phyloP scores from a whole-genome alignment of 2,113 vertebrate genomes.

The Rhegmatorhina hoffmannsi region DNA sequence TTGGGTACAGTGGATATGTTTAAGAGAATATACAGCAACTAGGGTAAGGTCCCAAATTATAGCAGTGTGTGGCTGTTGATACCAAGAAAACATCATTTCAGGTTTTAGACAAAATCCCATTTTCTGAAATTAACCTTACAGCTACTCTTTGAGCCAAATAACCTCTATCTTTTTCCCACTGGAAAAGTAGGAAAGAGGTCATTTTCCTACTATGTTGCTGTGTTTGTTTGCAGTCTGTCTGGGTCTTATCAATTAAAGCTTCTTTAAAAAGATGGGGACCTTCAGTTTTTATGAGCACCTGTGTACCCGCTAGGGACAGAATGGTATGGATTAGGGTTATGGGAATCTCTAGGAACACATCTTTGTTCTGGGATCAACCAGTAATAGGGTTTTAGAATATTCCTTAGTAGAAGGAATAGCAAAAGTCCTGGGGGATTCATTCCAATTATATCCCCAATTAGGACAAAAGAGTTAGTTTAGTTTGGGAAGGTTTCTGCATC shows the following conservation, averaged over 20 bases:
- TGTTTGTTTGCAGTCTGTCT: background rate
- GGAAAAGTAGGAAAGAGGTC: background rate
- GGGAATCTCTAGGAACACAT: conserved; percentile 21
- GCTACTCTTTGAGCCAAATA: conserved; percentile 17
- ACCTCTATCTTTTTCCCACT: background rate
- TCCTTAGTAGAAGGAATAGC: background rate
- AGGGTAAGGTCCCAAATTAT: background rate
- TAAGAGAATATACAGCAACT: background rate
- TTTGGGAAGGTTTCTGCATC: conserved; percentile 4
- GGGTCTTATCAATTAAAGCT: conserved; percentile 51
- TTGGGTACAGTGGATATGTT: background rate
- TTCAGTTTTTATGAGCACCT: conserved; percentile 58
- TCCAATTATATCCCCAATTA: conserved; percentile 52
- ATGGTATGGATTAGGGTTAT: conserved; percentile 53
- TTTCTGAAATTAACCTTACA: conserved; percentile 31
- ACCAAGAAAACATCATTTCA: background rate
- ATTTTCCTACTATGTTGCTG: background rate
- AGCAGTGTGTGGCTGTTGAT: background rate
- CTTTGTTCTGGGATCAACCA: conserved; percentile 61
- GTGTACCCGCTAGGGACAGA: conserved; percentile 39
- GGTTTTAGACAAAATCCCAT: background rate
- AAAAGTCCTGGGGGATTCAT: conserved; percentile 47
- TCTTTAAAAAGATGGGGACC: conserved; percentile 15
- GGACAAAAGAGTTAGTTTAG: background rate
- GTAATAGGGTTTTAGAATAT: conserved; percentile 48